Evolutionary conservation across 64 coral and sea anemone species (phyloP), one percentile per base, ranked within the genome.

Genomic region (Trachythela sp.): DNA sequence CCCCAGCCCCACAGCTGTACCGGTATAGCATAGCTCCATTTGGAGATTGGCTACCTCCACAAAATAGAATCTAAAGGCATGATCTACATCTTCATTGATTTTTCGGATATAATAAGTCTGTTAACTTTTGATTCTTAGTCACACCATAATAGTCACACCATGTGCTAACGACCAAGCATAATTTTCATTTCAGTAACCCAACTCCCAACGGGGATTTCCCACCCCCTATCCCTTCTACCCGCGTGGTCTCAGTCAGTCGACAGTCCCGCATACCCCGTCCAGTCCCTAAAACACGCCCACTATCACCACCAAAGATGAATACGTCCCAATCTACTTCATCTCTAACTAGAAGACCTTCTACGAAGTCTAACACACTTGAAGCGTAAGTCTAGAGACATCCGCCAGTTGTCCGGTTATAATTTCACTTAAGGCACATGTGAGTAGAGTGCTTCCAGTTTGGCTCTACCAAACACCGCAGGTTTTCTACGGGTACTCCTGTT

Each of bases 201-300:
- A 77, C 90, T 5, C 36, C 26, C 4, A 8, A 14, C 6, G 58
- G 60, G 0, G 92, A 94, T 26, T 94, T 88, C 5, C 93, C 93
- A 22, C 90, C 95, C 11, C 95, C 95, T 8, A 37, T 89, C 7
- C 90, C 93, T 9, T 92, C 95, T 15, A 9, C 94, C 22, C 84
- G 95, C 67, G 94, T 90, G 77, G 92, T 90, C 30, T 97, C 95
- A 5, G 95, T 97, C 48, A 94, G 95, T 86, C 29, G 90, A 86
- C 51, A 38, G 43, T 13, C 90, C 39, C 18, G 30, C 89, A 40
- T 93, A 88, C 22, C 91, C 89, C 48, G 88, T 83, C 40, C 93
- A 87, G 27, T 92, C 88, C 56, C 95, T 92, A 86, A 89, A 92
- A 85, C 31, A 38, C 87, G 77, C 7, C 88, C 52, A 59, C 84